These are phyloP conservation scores for Helleia helle DNA, from an alignment of 2,888 invertebrate genomes.

Conservation along the genomic window DNA sequence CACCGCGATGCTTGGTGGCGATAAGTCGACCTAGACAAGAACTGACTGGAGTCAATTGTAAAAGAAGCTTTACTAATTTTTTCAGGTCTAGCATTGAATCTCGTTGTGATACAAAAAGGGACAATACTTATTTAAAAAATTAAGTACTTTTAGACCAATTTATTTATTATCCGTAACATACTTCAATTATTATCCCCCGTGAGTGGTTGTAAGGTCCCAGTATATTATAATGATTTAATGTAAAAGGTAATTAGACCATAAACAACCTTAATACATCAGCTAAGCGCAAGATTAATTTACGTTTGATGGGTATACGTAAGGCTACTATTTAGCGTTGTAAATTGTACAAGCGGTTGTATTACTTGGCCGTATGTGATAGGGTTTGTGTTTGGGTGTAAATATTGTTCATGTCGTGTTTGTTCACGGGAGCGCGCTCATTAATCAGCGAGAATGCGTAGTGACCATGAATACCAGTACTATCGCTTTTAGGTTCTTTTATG, in stretches of 20 bases:
- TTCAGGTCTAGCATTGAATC: too few species aligned
- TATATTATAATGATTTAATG: slow-evolving; percentile 6
- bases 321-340: not conserved
- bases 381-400: not conserved
- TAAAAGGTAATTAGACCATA: slow-evolving; percentile 10
- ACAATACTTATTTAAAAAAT: too few species aligned
- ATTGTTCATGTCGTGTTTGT: not conserved
- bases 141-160: too few species aligned
- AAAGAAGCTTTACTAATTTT: too few species aligned
- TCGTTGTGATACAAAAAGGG: too few species aligned
- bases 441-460: slow-evolving; percentile 15
- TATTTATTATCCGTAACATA: too few species aligned
- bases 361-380: not conserved
- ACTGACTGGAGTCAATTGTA: too few species aligned
- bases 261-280: slow-evolving; percentile 10
- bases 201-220: not conserved
- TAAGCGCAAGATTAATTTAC: slow-evolving; percentile 13
- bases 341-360: not conserved
- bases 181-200: too few species aligned
- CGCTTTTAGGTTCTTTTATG: not conserved
- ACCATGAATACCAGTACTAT: not conserved
- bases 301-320: slow-evolving; percentile 6
- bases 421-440: slow-evolving; percentile 15
- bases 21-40: too few species aligned
- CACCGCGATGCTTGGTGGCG: too few species aligned